Evolutionary conservation across 2,888 invertebrate genomes (phyloP).

Genomic region (Eugnorisma glareosa): DNA sequence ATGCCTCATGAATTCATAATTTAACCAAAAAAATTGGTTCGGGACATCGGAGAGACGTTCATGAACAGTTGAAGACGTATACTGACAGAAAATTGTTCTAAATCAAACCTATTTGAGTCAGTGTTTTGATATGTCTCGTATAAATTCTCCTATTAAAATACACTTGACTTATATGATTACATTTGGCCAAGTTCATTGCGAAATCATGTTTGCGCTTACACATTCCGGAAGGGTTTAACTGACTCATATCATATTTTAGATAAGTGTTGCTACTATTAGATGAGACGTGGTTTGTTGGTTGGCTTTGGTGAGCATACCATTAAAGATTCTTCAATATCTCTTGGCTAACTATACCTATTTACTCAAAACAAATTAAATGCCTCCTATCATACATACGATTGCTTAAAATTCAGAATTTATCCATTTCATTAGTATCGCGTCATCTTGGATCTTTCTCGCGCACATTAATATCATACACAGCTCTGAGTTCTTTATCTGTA

Average conservation of each 20-base stretch:
- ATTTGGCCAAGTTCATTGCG: slow-evolving; percentile 40
- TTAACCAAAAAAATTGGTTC: slow-evolving; percentile 19
- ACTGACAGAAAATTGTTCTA: slow-evolving; percentile 32
- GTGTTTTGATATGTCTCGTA: slow-evolving; percentile 32
- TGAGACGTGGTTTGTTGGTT: slow-evolving; percentile 2
- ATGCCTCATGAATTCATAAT: slow-evolving; percentile 4
- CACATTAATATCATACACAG: slow-evolving; percentile 50
- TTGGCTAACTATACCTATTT: neutral
- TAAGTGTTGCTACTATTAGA: slow-evolving; percentile 4
- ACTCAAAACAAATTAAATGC: slow-evolving; percentile 21
- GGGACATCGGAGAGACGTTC: neutral
- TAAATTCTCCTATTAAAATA: slow-evolving; percentile 38
- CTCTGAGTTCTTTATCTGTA: slow-evolving; percentile 59
- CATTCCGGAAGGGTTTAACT: slow-evolving; percentile 41
- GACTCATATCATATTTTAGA: slow-evolving; percentile 31
- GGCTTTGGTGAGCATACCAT: slow-evolving; percentile 14
- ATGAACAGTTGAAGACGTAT: neutral
- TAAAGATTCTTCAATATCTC: neutral
- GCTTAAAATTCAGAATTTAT: slow-evolving; percentile 39
- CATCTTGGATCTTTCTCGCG: slow-evolving; percentile 35
- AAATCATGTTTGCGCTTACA: slow-evolving; percentile 36
- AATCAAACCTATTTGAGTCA: slow-evolving; percentile 27
- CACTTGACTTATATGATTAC: slow-evolving; percentile 34
- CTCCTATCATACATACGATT: slow-evolving; percentile 23
- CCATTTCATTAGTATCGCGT: slow-evolving; percentile 47